Conservation (phyloP, 1,140 invertebrate genomes). For the Drosophila novamexicana region DNA sequence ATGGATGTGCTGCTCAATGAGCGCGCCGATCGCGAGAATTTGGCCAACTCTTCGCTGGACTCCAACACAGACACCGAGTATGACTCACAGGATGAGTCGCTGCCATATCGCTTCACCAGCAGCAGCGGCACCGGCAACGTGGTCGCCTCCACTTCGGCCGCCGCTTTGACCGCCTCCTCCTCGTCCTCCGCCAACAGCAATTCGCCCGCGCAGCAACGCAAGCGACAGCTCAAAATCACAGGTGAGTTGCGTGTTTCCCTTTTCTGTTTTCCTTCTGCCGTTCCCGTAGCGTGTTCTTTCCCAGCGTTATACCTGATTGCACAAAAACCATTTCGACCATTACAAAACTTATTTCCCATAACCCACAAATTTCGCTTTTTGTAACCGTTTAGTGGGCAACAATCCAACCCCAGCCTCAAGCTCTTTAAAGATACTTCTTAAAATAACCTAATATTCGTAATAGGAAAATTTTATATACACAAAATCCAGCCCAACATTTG, state of each 20-base stretch:
- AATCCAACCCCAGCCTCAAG: no score
- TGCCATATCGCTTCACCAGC: not conserved
- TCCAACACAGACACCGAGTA: conserved; percentile 70
- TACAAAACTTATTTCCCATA: conserved; percentile 50
- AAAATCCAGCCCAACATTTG: no score
- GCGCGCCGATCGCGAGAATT: conserved; percentile 78
- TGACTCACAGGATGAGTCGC: conserved; percentile 69
- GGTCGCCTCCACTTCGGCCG: conserved; percentile 50
- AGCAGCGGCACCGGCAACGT: not conserved
- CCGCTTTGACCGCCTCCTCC: conserved; percentile 26
- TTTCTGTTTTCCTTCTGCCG: not conserved
- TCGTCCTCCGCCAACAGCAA: conserved; percentile 24
- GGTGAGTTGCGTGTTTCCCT: conserved; percentile 57
- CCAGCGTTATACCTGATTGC: conserved; percentile 71
- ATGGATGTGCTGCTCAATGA: conserved; percentile 72
- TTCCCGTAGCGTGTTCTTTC: conserved; percentile 52
- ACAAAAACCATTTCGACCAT: conserved; percentile 20
- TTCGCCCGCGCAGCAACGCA: conserved; percentile 49
- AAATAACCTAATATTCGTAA: no score
- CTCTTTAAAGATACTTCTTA: no score
- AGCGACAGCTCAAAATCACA: conserved; percentile 84
- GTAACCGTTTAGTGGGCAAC: not conserved
- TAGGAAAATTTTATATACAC: no score
- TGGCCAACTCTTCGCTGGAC: conserved; percentile 63
- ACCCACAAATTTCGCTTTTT: conserved; percentile 12